Conservation (phyloP, 2,888 invertebrate genomes). For the Macaria liturata region DNA sequence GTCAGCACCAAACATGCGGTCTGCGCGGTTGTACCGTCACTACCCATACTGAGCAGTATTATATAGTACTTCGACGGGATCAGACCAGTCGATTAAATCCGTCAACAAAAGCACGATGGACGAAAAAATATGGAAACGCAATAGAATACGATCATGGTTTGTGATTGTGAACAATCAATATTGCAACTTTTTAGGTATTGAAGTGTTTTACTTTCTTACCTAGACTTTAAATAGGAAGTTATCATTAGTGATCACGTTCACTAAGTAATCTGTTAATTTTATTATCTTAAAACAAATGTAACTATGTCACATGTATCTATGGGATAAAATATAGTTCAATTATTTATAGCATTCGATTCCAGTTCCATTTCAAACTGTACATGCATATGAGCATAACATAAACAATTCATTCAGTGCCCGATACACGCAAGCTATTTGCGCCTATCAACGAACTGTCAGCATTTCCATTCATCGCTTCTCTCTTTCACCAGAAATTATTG, state of each 20-base stretch:
- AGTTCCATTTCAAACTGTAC: too few relatives aligned
- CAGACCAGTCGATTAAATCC: constrained; percentile 65
- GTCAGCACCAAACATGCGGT: constrained; percentile 6
- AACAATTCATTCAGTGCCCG: constrained; percentile 1
- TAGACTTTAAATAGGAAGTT: too few relatives aligned
- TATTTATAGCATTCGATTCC: too few relatives aligned
- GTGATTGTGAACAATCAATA: constrained; percentile 30
- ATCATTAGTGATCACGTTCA: too few relatives aligned
- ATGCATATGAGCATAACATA: too few relatives aligned
- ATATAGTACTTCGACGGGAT: constrained; percentile 24
- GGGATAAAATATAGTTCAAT: too few relatives aligned
- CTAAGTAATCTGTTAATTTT: too few relatives aligned
- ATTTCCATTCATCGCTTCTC: constrained; percentile 37
- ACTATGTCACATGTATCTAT: too few relatives aligned
- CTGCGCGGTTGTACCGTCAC: neutral
- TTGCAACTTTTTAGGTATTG: too few relatives aligned
- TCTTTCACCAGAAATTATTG: constrained; percentile 40
- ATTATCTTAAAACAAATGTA: too few relatives aligned
- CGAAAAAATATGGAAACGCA: constrained; percentile 49
- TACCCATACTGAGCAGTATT: constrained; percentile 5
- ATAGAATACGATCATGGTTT: constrained; percentile 46
- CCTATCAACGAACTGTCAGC: constrained; percentile 37
- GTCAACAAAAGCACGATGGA: constrained; percentile 56
- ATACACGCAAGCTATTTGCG: constrained; percentile 38
- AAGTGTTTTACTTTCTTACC: too few relatives aligned